These are phyloP conservation scores for Dasysyrphus albostriatus DNA, from an alignment of 2,888 invertebrate genomes.

Conservation along the genomic window DNA sequence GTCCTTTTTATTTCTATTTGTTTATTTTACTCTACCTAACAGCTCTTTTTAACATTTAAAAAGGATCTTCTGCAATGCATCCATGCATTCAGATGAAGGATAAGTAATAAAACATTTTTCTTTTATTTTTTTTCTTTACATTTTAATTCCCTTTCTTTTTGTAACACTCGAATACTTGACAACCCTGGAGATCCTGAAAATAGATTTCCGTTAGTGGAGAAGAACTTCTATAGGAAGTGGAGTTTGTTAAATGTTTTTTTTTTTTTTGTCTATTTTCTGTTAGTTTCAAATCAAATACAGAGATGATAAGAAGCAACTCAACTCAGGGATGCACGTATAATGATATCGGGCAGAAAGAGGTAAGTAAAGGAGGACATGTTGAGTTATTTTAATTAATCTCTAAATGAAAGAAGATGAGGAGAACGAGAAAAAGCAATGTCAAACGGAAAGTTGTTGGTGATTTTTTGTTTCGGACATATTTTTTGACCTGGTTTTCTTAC, in stretches of 20 bases:
- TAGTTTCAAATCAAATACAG: slow-evolving; percentile 53
- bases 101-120: slow-evolving; percentile 44
- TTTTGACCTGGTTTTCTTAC: not conserved
- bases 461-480: slow-evolving; percentile 64
- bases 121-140: not conserved
- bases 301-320: slow-evolving; percentile 11
- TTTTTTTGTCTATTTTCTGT: not conserved
- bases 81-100: slow-evolving; percentile 56
- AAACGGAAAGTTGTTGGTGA: slow-evolving; percentile 60
- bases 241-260: not conserved
- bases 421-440: slow-evolving; percentile 48
- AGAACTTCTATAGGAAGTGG: not conserved
- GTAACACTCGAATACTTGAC: slow-evolving; percentile 41
- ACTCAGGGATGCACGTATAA: slow-evolving; percentile 35
- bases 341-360: slow-evolving; percentile 28
- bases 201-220: slow-evolving; percentile 27
- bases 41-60: slow-evolving; percentile 54
- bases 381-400: slow-evolving; percentile 72
- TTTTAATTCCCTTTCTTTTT: slow-evolving; percentile 24
- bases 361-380: slow-evolving; percentile 47
- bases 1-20: slow-evolving; percentile 38
- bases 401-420: slow-evolving; percentile 55
- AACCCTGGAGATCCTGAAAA: slow-evolving; percentile 44
- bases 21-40: slow-evolving; percentile 7
- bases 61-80: slow-evolving; percentile 57